phyloP scores from a whole-genome alignment of 1,140 invertebrate species.

The Cardiocondyla obscurior region DNA sequence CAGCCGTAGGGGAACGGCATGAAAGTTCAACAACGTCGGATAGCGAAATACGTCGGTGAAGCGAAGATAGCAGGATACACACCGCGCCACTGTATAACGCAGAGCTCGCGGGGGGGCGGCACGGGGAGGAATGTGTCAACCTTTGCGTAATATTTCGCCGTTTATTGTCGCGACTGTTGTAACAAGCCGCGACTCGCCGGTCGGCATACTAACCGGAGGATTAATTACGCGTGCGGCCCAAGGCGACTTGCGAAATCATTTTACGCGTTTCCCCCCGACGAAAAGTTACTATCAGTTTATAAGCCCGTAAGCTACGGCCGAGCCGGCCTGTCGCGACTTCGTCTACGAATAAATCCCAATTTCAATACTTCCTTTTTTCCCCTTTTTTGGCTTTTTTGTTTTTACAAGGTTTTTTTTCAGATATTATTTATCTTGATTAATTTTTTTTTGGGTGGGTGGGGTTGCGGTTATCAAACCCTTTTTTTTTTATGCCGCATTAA shows the following conservation, averaged over 20 bases:
- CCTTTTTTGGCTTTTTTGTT: no score
- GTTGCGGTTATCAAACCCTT: no score
- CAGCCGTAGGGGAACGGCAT: constrained; percentile 19
- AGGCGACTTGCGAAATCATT: constrained; percentile 37
- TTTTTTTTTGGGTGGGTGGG: no score
- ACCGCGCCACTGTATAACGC: not conserved
- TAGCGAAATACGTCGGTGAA: constrained; percentile 41
- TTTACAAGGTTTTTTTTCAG: no score
- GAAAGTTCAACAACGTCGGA: constrained; percentile 66
- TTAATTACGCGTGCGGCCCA: constrained; percentile 60
- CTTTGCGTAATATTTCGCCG: constrained; percentile 71
- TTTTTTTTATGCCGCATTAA: no score
- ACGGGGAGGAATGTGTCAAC: constrained; percentile 50
- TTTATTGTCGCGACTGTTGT: constrained; percentile 66
- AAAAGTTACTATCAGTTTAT: constrained; percentile 50
- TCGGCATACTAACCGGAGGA: constrained; percentile 72
- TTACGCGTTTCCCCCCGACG: constrained; percentile 2
- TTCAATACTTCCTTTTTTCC: no score
- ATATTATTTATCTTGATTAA: no score
- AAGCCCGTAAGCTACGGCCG: constrained; percentile 44
- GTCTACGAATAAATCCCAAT: constrained; percentile 61
- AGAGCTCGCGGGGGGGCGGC: not conserved
- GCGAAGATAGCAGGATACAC: constrained; percentile 40
- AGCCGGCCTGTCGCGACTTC: constrained; percentile 39
- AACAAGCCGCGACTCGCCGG: constrained; percentile 61